Base-by-base conservation (phyloP, 2,113 vertebrate species). In the Cinclus mexicanus region DNA sequence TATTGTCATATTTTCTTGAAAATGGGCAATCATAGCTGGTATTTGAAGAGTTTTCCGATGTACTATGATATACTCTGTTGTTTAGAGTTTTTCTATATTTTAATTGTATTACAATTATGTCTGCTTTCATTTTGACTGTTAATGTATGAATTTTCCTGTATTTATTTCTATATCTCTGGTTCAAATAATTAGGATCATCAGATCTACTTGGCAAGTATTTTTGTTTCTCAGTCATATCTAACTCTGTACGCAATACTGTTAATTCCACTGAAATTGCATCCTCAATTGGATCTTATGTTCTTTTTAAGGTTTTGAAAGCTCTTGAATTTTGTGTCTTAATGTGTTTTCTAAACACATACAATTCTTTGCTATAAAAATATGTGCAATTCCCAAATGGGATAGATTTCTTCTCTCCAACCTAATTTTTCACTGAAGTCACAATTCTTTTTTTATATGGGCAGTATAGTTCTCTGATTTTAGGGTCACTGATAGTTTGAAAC, bases 11-110 rank as follows among this genome's bases (percentile, higher is more conserved):
- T 44, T 71, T 63, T 77, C 26, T 68, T 57, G 39, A 63, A 77
- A 53, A 5, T 6, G 9, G 39, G 3, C 1, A 44, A 49, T 3
- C 0, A 1, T 26, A 55, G 7, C 28, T 33, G 14, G 2, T 59
- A 39, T 39, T 35, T 71, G 50, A 69, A 46, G n/a, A 21, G 18
- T 33, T 18, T 77, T 81, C 15, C 24, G 12, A 53, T 17, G 26
- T 49, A 15, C 4, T n/a, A 24, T 56, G 26, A 52, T 14, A 57
- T 3, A 19, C 28, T 11, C 1, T 26, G 9, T 29, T 35, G 9
- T n/a, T 70, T 75, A 52, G 22, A 18, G 7, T 5, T 79, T 75
- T 82, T 14, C 7, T 39, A 2, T 35, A 37, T 67, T 67, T 87
- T 31, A 75, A 52, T 18, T 52, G 17, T 25, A 42, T n/a, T 28